phyloP scores from a whole-genome alignment of 2,888 invertebrate species.

The Troilus luridus region DNA sequence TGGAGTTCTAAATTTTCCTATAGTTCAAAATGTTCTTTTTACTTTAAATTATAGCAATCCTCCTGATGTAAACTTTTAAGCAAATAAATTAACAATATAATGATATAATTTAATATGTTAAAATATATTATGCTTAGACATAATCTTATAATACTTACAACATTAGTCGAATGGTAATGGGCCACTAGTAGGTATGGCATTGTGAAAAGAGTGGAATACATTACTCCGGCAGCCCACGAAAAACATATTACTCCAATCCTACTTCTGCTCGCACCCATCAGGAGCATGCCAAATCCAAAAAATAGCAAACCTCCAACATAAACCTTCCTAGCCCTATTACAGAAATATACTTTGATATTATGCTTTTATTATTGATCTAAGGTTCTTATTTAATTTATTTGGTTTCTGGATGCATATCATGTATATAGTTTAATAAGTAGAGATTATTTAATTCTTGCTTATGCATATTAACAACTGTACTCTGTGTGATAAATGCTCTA shows the following conservation, averaged over 20 bases:
- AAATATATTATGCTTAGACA: background rate
- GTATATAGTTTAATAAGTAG: background rate
- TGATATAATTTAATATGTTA: background rate
- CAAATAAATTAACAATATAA: too few species aligned
- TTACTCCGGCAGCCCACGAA: constrained; percentile 94
- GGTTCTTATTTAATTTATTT: background rate
- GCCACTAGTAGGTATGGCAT: constrained; percentile 96
- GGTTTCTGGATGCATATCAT: background rate
- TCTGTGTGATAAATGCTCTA: too few species aligned
- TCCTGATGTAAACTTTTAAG: too few species aligned
- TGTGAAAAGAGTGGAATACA: constrained; percentile 97
- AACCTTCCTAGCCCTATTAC: constrained; percentile 83
- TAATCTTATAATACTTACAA: constrained; percentile 74
- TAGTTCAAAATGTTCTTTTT: too few species aligned
- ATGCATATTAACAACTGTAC: too few species aligned
- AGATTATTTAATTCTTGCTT: too few species aligned
- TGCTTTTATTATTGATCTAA: background rate
- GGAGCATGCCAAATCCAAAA: constrained; percentile 89
- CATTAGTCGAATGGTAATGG: constrained; percentile 92
- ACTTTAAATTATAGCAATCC: too few species aligned
- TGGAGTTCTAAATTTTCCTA: too few species aligned
- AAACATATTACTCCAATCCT: constrained; percentile 86
- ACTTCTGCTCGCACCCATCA: constrained; percentile 85
- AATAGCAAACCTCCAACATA: constrained; percentile 91
- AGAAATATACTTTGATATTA: background rate